These are phyloP conservation scores for Phataginus tetradactyla DNA, from an alignment of 2,797 vertebrate species.

Conservation along the genomic window DNA sequence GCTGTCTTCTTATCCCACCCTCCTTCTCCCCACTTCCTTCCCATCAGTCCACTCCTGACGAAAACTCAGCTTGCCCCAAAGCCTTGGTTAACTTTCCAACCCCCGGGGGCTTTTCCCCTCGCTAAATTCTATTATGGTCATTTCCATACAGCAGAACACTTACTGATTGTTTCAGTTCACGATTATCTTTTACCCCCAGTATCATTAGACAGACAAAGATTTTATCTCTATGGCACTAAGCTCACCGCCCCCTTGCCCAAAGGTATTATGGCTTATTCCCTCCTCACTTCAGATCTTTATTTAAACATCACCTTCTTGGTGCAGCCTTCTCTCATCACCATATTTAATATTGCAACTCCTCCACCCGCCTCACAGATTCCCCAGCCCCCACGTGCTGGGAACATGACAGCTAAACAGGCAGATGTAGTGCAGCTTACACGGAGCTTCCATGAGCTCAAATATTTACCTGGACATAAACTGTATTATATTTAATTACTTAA, in stretches of 20 bases:
- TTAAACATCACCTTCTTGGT: background rate
- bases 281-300: background rate
- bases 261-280: background rate
- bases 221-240: background rate
- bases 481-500: background rate
- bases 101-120: background rate
- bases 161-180: background rate
- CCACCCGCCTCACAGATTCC: fast-evolving
- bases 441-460: fast-evolving
- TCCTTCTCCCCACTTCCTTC: no score
- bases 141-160: background rate
- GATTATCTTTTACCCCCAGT: background rate
- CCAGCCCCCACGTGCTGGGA: background rate
- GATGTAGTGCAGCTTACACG: fast-evolving
- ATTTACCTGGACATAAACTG: background rate
- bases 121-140: background rate
- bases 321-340: background rate
- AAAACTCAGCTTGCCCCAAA: background rate
- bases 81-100: background rate
- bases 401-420: background rate
- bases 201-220: background rate
- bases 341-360: background rate
- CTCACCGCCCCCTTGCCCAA: background rate
- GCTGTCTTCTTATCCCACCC: background rate
- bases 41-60: background rate